Conservation (phyloP, 2,888 invertebrate species). For the Ormyrus labotus region DNA sequence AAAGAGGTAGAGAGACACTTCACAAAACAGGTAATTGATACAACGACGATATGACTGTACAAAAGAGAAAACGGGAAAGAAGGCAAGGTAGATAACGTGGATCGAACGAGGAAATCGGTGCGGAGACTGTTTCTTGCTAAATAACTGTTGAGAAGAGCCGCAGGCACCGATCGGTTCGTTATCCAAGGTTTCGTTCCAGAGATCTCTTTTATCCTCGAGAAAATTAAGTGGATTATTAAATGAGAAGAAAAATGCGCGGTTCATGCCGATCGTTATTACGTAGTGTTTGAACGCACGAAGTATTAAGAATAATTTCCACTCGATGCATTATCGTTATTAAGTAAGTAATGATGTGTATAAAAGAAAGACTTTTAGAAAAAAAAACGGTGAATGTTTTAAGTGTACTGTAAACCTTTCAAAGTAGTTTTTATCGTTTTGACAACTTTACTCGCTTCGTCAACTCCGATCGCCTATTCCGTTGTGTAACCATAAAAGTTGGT, state of each 20-base stretch:
- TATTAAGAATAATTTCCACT: slow-evolving; percentile 39
- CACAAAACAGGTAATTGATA: slow-evolving; percentile 50
- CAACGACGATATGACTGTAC: slow-evolving; percentile 51
- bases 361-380: slow-evolving; percentile 20
- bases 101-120: not conserved
- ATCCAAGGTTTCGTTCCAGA: slow-evolving; percentile 18
- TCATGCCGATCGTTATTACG: slow-evolving; percentile 25
- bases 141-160: slow-evolving; percentile 8
- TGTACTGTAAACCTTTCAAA: slow-evolving; percentile 1
- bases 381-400: slow-evolving; percentile 17
- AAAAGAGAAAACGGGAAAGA: slow-evolving; percentile 14
- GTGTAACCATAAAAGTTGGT: not conserved
- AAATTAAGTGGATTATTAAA: not conserved
- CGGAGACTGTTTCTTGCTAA: not conserved
- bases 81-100: too few species aligned
- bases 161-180: not conserved
- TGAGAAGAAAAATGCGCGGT: slow-evolving; percentile 6
- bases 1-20: slow-evolving; percentile 6
- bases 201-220: slow-evolving; percentile 35
- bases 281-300: slow-evolving; percentile 38
- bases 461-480: not conserved
- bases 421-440: slow-evolving; percentile 37
- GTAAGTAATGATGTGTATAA: slow-evolving; percentile 16
- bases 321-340: slow-evolving; percentile 29
- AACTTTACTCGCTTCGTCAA: slow-evolving; percentile 1